Evolutionary conservation across 1,140 invertebrate genomes (phyloP).

Genomic region (Telenomus remus): DNA sequence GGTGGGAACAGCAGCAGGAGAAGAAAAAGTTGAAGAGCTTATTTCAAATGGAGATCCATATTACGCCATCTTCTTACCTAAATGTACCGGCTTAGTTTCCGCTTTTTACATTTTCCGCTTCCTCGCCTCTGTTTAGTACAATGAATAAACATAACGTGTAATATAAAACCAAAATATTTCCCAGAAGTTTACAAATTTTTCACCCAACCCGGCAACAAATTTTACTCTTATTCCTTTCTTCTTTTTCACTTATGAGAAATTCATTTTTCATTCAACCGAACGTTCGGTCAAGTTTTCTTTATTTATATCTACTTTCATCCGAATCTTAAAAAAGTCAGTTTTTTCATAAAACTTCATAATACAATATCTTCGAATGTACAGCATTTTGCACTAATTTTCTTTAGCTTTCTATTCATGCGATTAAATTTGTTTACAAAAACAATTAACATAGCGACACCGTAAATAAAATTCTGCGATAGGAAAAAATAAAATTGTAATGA

Average conservation of each 20-base stretch:
- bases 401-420: no score
- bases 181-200: slow-evolving; percentile 31
- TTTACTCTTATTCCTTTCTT: background rate
- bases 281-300: no score
- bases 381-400: no score
- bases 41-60: slow-evolving; percentile 76
- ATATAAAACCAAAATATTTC: slow-evolving; percentile 51
- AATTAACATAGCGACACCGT: no score
- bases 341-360: no score
- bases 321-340: no score
- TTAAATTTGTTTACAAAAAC: no score
- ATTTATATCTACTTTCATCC: no score
- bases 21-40: slow-evolving; percentile 66
- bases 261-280: no score
- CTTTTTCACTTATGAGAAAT: slow-evolving; percentile 1
- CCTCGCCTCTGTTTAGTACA: slow-evolving; percentile 47
- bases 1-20: slow-evolving; percentile 41
- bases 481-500: no score
- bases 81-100: slow-evolving; percentile 62
- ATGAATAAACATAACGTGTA: slow-evolving; percentile 58
- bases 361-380: no score
- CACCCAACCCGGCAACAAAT: background rate
- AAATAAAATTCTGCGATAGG: no score
- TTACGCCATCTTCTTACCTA: slow-evolving; percentile 71
- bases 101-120: slow-evolving; percentile 56